A percentile compares a stretch with the other conserved stretches of the same genome.
phyloP scores from a whole-genome alignment of 1,140 invertebrate species.

The Archivesica marissinica region DNA sequence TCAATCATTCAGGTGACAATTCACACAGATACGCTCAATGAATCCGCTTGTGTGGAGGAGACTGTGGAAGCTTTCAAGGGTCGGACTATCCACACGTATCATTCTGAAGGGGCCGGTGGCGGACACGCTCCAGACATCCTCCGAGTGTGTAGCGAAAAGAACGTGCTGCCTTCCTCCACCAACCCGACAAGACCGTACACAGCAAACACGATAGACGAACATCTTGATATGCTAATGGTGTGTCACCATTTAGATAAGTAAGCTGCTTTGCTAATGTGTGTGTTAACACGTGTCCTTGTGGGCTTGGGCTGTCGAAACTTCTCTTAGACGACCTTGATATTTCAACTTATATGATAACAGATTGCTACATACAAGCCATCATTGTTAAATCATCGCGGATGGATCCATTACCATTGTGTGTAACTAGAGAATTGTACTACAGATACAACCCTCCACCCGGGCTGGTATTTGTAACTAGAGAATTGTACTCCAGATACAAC shows the following conservation, averaged over 20 bases:
- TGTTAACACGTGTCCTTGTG: too few species aligned
- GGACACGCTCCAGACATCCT: conserved; percentile 83
- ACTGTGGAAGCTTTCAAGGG: conserved; percentile 80
- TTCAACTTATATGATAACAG: too few species aligned
- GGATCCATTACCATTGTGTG: too few species aligned
- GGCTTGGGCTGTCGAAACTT: too few species aligned
- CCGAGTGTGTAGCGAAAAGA: conserved; percentile 77
- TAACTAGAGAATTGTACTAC: too few species aligned
- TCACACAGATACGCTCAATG: conserved; percentile 84
- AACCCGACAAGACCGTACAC: conserved; percentile 83
- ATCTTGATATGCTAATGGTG: conserved; percentile 83
- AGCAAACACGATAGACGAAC: conserved; percentile 82
- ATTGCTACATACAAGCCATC: too few species aligned
- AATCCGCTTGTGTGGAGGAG: conserved; percentile 82
- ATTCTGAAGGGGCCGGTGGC: conserved; percentile 83
- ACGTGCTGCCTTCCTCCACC: conserved; percentile 82
- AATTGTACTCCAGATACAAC: too few species aligned
- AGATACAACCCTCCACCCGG: too few species aligned
- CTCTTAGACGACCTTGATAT: too few species aligned
- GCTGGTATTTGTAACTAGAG: too few species aligned
- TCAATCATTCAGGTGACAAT: conserved; percentile 82
- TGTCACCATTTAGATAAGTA: conserved; percentile 83
- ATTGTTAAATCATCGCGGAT: too few species aligned
- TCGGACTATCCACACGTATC: conserved; percentile 82
- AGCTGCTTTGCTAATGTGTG: conserved; percentile 48